Conservation (phyloP, 2,888 invertebrate species). For the Himalopsyche anomala region DNA sequence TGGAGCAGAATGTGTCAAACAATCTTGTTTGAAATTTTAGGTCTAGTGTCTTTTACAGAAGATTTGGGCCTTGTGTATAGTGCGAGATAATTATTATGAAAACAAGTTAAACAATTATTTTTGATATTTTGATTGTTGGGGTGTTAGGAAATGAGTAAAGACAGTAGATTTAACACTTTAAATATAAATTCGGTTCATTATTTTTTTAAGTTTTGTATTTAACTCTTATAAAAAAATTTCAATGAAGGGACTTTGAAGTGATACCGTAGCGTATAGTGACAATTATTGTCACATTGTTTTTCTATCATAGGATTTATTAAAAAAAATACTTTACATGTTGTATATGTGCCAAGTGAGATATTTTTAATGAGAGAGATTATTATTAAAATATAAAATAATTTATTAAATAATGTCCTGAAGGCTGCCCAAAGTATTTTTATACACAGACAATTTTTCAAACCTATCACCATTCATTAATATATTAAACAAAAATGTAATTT, state of each 20-base stretch:
- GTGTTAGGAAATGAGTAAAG: conserved; percentile 45
- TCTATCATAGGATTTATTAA: conserved; percentile 65
- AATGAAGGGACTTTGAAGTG: conserved; percentile 58
- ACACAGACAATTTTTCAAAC: conserved; percentile 44
- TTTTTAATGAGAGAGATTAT: conserved; percentile 65
- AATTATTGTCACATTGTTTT: conserved; percentile 63
- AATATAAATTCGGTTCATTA: conserved; percentile 55
- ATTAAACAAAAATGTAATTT: conserved; percentile 32
- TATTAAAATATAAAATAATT: conserved; percentile 62
- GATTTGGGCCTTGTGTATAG: conserved; percentile 50
- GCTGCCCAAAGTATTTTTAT: conserved; percentile 65
- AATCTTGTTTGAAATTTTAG: conserved; percentile 29
- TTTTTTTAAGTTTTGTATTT: conserved; percentile 60
- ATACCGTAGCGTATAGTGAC: conserved; percentile 64
- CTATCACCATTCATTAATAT: conserved; percentile 31
- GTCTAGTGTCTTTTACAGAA: conserved; percentile 42
- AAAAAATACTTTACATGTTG: conserved; percentile 62
- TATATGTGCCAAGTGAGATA: conserved; percentile 66
- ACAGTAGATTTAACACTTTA: conserved; percentile 49
- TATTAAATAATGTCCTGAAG: conserved; percentile 59
- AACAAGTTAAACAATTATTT: conserved; percentile 48
- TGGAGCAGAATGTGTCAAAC: conserved; percentile 11
- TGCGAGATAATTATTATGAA: conserved; percentile 52
- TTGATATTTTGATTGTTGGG: conserved; percentile 61
- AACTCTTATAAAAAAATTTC: conserved; percentile 57